Conservation (phyloP, 2,888 invertebrate species). For the Teleiodes luculella region DNA sequence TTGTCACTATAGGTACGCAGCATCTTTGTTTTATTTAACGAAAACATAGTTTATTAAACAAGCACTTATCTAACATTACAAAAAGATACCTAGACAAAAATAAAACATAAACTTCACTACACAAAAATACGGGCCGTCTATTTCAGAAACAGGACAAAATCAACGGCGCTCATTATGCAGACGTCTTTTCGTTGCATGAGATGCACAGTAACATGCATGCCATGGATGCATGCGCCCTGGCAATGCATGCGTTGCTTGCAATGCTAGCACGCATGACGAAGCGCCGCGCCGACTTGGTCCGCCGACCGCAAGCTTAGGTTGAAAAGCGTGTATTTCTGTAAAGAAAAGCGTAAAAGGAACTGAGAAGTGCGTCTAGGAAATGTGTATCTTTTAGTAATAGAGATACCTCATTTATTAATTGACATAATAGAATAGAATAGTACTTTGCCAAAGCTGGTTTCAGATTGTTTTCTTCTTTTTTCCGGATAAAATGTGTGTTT, state of each 20-base stretch:
- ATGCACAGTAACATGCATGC: background rate
- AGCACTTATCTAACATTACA: no score
- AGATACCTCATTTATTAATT: no score
- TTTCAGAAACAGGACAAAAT: slow-evolving; percentile 6
- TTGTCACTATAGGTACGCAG: no score
- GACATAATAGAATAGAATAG: no score
- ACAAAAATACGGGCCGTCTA: slow-evolving; percentile 1
- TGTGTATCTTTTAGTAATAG: no score
- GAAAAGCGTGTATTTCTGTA: slow-evolving; percentile 1
- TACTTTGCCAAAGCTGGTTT: no score
- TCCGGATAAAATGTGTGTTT: no score
- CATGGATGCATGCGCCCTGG: background rate
- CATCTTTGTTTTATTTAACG: no score
- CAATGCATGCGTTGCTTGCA: slow-evolving; percentile 1
- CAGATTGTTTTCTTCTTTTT: no score
- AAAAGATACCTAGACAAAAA: no score
- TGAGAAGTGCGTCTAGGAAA: background rate
- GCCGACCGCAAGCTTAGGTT: background rate
- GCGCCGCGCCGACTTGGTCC: background rate
- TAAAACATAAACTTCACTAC: background rate
- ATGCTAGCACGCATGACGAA: background rate
- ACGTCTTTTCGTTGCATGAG: slow-evolving; percentile 4
- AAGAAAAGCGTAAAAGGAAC: background rate
- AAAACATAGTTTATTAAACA: no score
- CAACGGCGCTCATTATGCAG: slow-evolving; percentile 6